These are phyloP conservation scores for Anabacerthia variegaticeps DNA, from an alignment of 2,797 vertebrate genomes.

Conservation along the genomic window DNA sequence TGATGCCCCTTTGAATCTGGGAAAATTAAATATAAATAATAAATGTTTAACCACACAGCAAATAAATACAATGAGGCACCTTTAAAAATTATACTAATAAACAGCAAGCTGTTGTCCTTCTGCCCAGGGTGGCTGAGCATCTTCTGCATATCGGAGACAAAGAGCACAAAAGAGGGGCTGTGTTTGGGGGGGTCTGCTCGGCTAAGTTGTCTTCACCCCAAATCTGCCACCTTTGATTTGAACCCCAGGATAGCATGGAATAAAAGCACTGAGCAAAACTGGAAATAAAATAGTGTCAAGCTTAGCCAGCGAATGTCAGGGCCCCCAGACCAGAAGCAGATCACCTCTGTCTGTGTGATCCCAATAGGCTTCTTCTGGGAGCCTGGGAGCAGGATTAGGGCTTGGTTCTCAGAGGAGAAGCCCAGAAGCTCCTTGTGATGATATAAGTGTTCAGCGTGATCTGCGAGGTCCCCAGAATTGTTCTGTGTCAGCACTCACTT, in stretches of 20 bases:
- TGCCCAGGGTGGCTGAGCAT: constrained; percentile 10
- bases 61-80: constrained; percentile 70
- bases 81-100: constrained; percentile 76
- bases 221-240: neutral
- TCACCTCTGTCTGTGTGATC: neutral
- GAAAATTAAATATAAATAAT: constrained; percentile 79
- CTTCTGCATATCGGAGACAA: neutral
- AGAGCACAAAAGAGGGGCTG: neutral
- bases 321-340: neutral
- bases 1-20: constrained; percentile 38
- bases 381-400: neutral
- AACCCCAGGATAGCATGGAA: neutral
- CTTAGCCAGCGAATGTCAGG: neutral
- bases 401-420: neutral
- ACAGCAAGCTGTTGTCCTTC: constrained; percentile 62
- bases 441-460: neutral
- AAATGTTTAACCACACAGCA: constrained; percentile 67
- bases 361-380: neutral
- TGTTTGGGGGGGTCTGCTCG: neutral
- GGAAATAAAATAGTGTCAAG: neutral
- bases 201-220: neutral
- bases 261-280: neutral
- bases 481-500: neutral
- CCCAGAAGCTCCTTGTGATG: neutral
- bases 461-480: neutral